Conservation (phyloP, 2,113 vertebrate genomes). For the Camelus dromedarius region DNA sequence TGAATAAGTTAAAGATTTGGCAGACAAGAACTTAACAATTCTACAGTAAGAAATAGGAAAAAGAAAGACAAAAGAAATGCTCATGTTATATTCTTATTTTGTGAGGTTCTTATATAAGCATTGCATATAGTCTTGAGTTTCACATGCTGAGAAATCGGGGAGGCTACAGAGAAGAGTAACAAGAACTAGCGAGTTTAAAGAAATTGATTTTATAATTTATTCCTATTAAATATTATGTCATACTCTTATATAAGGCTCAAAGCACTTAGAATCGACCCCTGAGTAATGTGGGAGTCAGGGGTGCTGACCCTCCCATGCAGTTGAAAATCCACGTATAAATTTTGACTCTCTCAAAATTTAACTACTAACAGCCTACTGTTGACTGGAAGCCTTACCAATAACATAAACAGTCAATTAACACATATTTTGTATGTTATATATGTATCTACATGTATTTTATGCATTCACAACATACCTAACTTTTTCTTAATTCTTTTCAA, state of each 20-base stretch:
- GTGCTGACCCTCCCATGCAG: background rate
- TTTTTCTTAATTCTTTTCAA: background rate
- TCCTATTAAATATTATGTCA: background rate
- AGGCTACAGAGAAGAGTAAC: background rate
- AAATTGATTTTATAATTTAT: background rate
- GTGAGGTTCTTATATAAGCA: background rate
- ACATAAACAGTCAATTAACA: background rate
- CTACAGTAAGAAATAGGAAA: background rate
- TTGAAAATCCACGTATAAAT: background rate
- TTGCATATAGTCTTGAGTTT: background rate
- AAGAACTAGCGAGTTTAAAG: background rate
- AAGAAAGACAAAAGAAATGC: background rate
- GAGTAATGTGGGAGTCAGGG: background rate
- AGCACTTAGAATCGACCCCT: background rate
- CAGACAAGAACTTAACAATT: background rate
- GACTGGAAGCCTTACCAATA: background rate
- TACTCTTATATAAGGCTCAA: background rate
- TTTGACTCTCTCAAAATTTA: background rate
- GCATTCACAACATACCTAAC: background rate
- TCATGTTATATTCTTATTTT: background rate
- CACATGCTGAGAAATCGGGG: background rate
- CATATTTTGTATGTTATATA: background rate
- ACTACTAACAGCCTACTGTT: background rate
- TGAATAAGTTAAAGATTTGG: background rate
- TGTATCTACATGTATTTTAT: background rate